Percentiles rank a stretch among this genome's conserved stretches.
Conservation (phyloP, 30 jellyfish, hydroid and myxozoan species). For the Pelagia noctiluca region DNA sequence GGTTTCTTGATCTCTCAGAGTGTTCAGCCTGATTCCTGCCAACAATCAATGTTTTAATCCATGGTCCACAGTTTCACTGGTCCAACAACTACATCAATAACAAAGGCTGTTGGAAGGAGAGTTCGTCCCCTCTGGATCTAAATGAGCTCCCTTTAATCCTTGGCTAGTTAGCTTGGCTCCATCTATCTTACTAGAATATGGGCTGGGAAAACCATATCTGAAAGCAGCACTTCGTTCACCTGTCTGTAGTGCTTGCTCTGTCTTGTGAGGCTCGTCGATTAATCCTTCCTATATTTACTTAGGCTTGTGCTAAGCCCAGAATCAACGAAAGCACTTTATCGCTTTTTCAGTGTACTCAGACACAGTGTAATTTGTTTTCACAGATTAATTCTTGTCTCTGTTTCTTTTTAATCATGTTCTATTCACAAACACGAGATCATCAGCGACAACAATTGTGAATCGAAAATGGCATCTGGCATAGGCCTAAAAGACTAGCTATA, state of each 20-base stretch:
- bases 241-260: slow-evolving; percentile 54
- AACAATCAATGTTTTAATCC: too few relatives aligned
- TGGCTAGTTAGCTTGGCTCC: slow-evolving; percentile 72
- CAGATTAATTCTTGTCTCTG: slow-evolving; percentile 47
- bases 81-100: too few relatives aligned
- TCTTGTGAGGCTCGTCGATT: slow-evolving; percentile 45
- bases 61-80: too few relatives aligned
- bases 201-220: slow-evolving; percentile 82
- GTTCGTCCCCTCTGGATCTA: slow-evolving; percentile 57
- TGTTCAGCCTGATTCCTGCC: too few relatives aligned
- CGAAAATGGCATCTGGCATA: too few relatives aligned
- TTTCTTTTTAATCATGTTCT: neutral
- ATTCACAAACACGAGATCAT: neutral
- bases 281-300: slow-evolving; percentile 61
- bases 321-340: slow-evolving; percentile 53
- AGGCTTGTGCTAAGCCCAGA: slow-evolving; percentile 50
- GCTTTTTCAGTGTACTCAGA: slow-evolving; percentile 66
- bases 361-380: slow-evolving; percentile 42
- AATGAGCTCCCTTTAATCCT: slow-evolving; percentile 67
- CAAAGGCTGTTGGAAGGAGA: too few relatives aligned
- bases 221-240: slow-evolving; percentile 69
- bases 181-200: slow-evolving; percentile 45
- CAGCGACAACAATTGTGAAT: too few relatives aligned
- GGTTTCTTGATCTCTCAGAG: too few relatives aligned
- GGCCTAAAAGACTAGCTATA: too few relatives aligned